phyloP scores from a whole-genome alignment of 2,113 vertebrate genomes.

The Zosterops lateralis region DNA sequence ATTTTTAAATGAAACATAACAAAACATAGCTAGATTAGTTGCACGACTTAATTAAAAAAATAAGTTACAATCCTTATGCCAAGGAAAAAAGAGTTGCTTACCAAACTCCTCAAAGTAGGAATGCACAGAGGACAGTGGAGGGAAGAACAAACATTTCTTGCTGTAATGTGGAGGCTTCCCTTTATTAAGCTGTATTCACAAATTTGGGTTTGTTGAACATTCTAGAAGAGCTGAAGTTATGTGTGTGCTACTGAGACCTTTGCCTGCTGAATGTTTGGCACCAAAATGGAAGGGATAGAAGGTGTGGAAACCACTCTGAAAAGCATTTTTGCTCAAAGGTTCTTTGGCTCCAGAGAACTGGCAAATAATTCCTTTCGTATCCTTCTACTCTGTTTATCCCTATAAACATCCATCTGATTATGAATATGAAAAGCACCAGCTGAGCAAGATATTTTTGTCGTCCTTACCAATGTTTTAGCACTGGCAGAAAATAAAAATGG shows the following conservation, averaged over 20 bases:
- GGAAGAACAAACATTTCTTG: neutral
- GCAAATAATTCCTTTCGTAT: conserved; percentile 12
- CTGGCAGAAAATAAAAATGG: neutral
- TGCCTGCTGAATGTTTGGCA: neutral
- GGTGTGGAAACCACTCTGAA: neutral
- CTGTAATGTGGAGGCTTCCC: neutral
- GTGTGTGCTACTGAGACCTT: neutral
- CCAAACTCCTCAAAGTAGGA: neutral
- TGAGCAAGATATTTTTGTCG: conserved; percentile 8
- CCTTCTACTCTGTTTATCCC: neutral
- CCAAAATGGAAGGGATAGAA: neutral
- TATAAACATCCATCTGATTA: neutral
- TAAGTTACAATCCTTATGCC: neutral
- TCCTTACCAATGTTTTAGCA: neutral
- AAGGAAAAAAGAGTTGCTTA: neutral
- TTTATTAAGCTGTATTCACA: neutral
- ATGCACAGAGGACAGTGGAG: neutral
- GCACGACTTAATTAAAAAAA: neutral
- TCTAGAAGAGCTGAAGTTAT: neutral
- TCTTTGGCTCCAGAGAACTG: neutral
- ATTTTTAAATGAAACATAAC: neutral
- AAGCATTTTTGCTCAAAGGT: neutral
- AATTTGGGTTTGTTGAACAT: neutral
- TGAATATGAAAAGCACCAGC: neutral
- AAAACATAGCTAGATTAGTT: neutral